Evolutionary conservation across 2,797 vertebrate genomes (phyloP).

Genomic region (Mormyrus hasselquistii): DNA sequence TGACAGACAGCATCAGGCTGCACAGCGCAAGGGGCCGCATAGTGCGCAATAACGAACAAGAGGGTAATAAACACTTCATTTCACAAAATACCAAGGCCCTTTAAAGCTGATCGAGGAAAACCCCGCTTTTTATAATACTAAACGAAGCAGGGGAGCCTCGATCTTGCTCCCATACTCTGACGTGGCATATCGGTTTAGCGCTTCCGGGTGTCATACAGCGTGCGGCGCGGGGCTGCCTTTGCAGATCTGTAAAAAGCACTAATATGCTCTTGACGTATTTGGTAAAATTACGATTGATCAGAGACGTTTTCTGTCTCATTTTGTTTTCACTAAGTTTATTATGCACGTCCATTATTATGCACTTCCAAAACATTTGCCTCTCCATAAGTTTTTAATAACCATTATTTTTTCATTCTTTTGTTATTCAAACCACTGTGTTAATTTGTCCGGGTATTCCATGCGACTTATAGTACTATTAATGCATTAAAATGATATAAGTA

Average conservation of each 20-base stretch:
- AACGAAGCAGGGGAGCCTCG: neutral
- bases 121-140: neutral
- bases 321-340: neutral
- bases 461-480: neutral
- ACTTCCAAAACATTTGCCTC: neutral
- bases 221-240: neutral
- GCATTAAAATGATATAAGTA: neutral
- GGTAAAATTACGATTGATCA: neutral
- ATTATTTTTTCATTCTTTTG: neutral
- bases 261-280: neutral
- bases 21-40: conserved; percentile 44
- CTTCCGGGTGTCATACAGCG: neutral
- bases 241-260: neutral
- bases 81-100: neutral
- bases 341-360: no score
- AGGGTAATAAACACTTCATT: neutral
- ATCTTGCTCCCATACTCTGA: neutral
- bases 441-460: neutral
- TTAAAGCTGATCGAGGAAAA: neutral
- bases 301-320: neutral
- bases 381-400: neutral
- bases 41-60: neutral
- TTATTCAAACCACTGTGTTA: neutral
- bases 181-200: neutral
- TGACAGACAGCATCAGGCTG: conserved; percentile 39